Conservation (phyloP, 2,797 vertebrate genomes). For the Enteromius thamalakanensis region DNA sequence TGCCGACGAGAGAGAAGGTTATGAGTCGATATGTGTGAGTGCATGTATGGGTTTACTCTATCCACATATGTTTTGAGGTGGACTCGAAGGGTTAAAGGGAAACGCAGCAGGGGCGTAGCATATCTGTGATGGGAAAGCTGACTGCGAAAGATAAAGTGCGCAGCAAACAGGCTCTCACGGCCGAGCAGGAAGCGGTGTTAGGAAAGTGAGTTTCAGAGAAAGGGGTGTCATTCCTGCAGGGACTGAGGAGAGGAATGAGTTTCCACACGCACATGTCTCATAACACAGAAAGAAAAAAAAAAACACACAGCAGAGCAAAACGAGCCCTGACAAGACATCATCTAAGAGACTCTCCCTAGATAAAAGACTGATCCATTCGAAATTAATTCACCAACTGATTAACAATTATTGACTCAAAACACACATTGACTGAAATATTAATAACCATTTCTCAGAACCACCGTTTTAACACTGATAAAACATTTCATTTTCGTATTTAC, state of each 20-base stretch:
- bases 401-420: background rate
- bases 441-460: background rate
- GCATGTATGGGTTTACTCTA: constrained; percentile 26
- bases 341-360: constrained; percentile 23
- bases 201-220: constrained; percentile 13
- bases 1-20: background rate
- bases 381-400: background rate
- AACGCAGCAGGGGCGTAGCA: constrained; percentile 17
- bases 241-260: constrained; percentile 47
- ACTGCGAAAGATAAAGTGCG: constrained; percentile 26
- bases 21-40: constrained; percentile 1
- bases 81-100: constrained; percentile 26
- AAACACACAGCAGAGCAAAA: constrained; percentile 37
- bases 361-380: constrained; percentile 25
- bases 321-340: constrained; percentile 47
- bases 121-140: constrained; percentile 45
- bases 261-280: constrained; percentile 50
- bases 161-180: background rate
- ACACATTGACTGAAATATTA: background rate
- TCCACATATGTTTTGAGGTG: constrained; percentile 20
- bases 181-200: constrained; percentile 28
- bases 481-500: background rate
- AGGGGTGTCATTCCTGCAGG: constrained; percentile 28
- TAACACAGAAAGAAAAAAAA: constrained; percentile 35
- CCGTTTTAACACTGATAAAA: background rate